Evolutionary conservation across 2,797 vertebrate genomes (phyloP).

Genomic region (Eutrigla gurnardus): DNA sequence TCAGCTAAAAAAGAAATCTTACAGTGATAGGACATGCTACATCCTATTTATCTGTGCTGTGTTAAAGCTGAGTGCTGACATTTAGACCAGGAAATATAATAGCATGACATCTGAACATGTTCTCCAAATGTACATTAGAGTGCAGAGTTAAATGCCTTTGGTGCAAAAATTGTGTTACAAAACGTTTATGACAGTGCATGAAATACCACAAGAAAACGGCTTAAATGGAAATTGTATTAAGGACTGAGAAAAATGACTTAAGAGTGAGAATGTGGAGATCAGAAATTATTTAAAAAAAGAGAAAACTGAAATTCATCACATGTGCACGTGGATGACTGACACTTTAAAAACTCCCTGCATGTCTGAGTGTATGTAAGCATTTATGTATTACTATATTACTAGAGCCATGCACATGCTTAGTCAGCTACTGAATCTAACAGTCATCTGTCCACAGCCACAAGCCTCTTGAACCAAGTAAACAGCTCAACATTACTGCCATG

Average conservation of each 20-base stretch:
- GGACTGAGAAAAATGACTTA: conserved; percentile 39
- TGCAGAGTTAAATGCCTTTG: conserved; percentile 26
- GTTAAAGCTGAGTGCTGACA: not conserved
- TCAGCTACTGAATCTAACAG: conserved; percentile 24
- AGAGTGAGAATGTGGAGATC: conserved; percentile 49
- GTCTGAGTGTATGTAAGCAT: conserved; percentile 41
- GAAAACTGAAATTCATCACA: conserved; percentile 31
- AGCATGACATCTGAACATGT: not conserved
- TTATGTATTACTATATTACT: conserved; percentile 1
- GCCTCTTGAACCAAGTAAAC: conserved; percentile 10
- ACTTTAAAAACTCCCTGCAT: conserved; percentile 14
- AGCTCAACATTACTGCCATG: conserved; percentile 44
- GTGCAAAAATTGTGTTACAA: conserved; percentile 27
- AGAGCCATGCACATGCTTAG: conserved; percentile 50
- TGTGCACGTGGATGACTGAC: not conserved
- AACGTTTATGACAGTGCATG: conserved; percentile 37
- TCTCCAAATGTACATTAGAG: conserved; percentile 23
- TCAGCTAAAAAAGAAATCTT: not conserved
- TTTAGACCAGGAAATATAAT: not conserved
- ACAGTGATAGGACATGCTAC: conserved; percentile 1
- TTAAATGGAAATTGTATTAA: conserved; percentile 40
- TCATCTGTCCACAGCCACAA: conserved; percentile 19
- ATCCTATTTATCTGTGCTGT: not conserved
- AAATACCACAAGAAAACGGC: conserved; percentile 54
- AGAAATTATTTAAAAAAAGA: conserved; percentile 41